Conservation (phyloP, 1,140 invertebrate species). For the Battus philenor region DNA sequence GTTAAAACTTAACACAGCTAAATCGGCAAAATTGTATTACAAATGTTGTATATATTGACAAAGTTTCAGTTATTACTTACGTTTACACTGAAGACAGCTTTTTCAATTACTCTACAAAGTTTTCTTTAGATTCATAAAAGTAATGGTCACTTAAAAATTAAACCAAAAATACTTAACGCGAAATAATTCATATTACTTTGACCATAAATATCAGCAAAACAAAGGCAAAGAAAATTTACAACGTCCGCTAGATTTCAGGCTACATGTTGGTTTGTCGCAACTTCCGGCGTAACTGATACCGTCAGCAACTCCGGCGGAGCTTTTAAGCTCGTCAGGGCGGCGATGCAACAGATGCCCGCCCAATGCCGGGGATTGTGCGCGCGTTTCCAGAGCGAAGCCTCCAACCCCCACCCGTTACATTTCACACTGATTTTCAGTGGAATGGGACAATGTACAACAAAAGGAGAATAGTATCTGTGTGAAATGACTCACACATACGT, state of each 20-base stretch:
- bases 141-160: too few species aligned
- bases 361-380: constrained; percentile 1
- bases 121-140: too few species aligned
- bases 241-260: not conserved
- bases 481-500: not conserved
- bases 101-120: too few species aligned
- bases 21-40: too few species aligned
- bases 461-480: too few species aligned
- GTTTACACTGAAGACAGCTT: too few species aligned
- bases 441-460: not conserved
- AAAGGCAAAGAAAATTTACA: not conserved
- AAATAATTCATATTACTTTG: too few species aligned
- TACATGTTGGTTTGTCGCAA: not conserved
- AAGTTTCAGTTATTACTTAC: too few species aligned
- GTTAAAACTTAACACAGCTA: too few species aligned
- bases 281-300: not conserved
- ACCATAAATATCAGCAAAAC: too few species aligned
- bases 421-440: not conserved
- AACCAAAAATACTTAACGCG: too few species aligned
- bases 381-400: not conserved
- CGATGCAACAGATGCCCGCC: constrained; percentile 2
- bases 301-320: not conserved
- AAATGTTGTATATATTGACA: too few species aligned
- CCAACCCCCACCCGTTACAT: not conserved
- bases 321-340: not conserved